Percentiles rank a stretch among this genome's conserved stretches.
Conservation (phyloP, 2,113 vertebrate species). For the Spheniscus mendiculus region DNA sequence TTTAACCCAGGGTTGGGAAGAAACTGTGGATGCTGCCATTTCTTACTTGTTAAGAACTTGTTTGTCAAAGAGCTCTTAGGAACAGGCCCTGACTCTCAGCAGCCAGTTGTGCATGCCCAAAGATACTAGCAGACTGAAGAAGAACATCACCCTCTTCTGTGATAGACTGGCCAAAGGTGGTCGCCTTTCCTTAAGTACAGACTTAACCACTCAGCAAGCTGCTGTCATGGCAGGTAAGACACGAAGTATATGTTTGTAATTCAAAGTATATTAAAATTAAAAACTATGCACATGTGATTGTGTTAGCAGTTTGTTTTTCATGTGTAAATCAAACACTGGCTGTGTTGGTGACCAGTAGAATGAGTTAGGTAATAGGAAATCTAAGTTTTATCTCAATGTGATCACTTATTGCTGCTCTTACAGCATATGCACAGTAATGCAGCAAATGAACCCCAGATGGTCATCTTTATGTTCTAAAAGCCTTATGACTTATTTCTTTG, state of each 20-base stretch:
- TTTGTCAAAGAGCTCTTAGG: slow-evolving; percentile 91
- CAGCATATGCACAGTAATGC: not conserved
- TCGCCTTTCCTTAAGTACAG: slow-evolving; percentile 84
- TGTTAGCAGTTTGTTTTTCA: not conserved
- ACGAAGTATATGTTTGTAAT: not conserved
- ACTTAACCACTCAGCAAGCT: slow-evolving; percentile 72
- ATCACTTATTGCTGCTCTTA: not conserved
- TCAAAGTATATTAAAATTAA: not conserved
- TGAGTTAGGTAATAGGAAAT: not conserved
- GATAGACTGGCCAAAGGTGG: slow-evolving; percentile 92
- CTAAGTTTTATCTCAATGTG: slow-evolving; percentile 19
- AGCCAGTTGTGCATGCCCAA: slow-evolving; percentile 82
- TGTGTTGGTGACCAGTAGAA: slow-evolving; percentile 24
- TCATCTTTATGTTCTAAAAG: not conserved
- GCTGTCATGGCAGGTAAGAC: slow-evolving; percentile 82
- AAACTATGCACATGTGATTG: not conserved
- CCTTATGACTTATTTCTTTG: not conserved
- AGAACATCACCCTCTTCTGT: slow-evolving; percentile 91
- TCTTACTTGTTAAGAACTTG: slow-evolving; percentile 91
- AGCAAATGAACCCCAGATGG: not conserved
- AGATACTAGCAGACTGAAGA: slow-evolving; percentile 90
- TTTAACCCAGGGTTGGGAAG: slow-evolving; percentile 91
- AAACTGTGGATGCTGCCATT: slow-evolving; percentile 90
- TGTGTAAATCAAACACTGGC: not conserved
- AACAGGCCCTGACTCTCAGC: slow-evolving; percentile 85